phyloP scores from a whole-genome alignment of 2,888 invertebrate species.

The Mylabris sibirica region DNA sequence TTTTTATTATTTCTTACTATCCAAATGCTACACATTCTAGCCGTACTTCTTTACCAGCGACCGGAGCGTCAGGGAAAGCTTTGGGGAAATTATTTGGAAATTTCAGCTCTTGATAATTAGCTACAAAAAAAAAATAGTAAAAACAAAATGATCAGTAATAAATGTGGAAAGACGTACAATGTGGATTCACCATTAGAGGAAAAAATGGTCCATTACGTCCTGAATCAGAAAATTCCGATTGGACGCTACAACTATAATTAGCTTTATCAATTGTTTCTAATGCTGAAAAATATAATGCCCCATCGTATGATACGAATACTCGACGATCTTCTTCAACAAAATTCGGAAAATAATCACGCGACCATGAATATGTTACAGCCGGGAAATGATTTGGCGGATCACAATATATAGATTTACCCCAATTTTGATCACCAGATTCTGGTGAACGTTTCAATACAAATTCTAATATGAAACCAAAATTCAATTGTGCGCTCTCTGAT shows the following conservation, averaged over 20 bases:
- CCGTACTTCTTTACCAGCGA: constrained; percentile 87
- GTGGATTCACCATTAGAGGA: constrained; percentile 79
- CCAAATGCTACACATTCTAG: constrained; percentile 96
- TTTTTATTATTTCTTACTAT: constrained; percentile 68
- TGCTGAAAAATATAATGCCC: constrained; percentile 93
- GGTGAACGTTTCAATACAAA: constrained; percentile 87
- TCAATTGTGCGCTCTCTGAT: constrained; percentile 85
- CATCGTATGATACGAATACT: constrained; percentile 93
- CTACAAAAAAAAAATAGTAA: constrained; percentile 54
- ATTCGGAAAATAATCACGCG: constrained; percentile 86
- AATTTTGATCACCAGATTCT: constrained; percentile 88
- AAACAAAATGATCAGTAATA: constrained; percentile 18
- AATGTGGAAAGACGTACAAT: constrained; percentile 65
- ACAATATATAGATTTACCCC: constrained; percentile 92
- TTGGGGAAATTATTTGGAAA: constrained; percentile 96
- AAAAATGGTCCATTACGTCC: constrained; percentile 93
- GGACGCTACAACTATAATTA: constrained; percentile 90
- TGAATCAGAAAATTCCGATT: constrained; percentile 84
- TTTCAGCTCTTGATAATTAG: constrained; percentile 88
- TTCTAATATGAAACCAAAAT: constrained; percentile 90
- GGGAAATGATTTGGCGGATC: constrained; percentile 94
- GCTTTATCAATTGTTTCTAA: constrained; percentile 90
- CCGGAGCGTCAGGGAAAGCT: constrained; percentile 91
- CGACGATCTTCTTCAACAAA: constrained; percentile 92
- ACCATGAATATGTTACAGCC: constrained; percentile 89